phyloP scores from a whole-genome alignment of 2,888 invertebrate genomes.

The Euzophera pinguis region DNA sequence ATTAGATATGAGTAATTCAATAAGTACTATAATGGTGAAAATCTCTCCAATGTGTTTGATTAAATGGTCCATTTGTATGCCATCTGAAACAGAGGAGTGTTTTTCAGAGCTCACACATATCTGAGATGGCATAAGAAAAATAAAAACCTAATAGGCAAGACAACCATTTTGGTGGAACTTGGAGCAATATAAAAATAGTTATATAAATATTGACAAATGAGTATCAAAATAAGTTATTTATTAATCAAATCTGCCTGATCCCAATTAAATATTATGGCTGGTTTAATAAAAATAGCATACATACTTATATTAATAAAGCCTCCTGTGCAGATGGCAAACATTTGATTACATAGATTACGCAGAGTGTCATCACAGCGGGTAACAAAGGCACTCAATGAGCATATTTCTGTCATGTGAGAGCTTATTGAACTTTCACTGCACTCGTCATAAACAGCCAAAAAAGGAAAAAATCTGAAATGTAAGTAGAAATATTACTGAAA shows the following conservation, averaged over 20 bases:
- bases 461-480: conserved; percentile 72
- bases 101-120: not conserved
- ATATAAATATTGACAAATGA: no score
- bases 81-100: conserved; percentile 44
- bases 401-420: conserved; percentile 80
- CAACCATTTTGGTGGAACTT: no score
- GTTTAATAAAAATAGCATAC: no score
- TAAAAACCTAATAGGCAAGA: no score
- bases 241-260: no score
- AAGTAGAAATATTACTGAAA: not conserved
- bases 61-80: conserved; percentile 67
- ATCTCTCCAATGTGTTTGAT: conserved; percentile 82
- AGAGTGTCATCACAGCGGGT: conserved; percentile 86
- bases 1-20: conserved; percentile 81
- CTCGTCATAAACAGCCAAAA: conserved; percentile 84
- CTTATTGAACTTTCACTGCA: conserved; percentile 71
- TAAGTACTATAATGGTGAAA: conserved; percentile 81
- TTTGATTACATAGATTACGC: conserved; percentile 85
- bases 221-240: no score
- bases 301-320: conserved; percentile 67
- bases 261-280: no score
- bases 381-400: conserved; percentile 83
- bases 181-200: no score
- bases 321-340: conserved; percentile 83
- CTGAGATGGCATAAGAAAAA: no score